Evolutionary conservation across 2,888 invertebrate genomes (phyloP).

Genomic region (Mycalesis mineus): DNA sequence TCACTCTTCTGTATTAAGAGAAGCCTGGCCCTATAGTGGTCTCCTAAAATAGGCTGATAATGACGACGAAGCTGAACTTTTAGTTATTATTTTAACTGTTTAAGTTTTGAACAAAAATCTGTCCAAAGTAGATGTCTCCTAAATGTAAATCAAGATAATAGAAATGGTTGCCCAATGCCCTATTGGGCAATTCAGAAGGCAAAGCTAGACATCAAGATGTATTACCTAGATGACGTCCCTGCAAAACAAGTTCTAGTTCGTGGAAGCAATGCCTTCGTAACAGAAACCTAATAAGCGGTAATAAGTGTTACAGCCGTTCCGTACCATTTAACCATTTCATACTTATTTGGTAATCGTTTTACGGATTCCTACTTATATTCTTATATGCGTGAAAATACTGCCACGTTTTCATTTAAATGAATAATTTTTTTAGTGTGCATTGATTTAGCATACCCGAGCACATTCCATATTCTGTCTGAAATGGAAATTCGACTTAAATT

Average conservation of each 20-base stretch:
- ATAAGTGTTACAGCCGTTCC: slow-evolving; percentile 70
- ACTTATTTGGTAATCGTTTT: slow-evolving; percentile 25
- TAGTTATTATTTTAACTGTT: too few relatives aligned
- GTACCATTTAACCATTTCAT: slow-evolving; percentile 51
- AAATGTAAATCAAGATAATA: background rate
- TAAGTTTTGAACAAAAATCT: too few relatives aligned
- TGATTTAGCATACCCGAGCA: too few relatives aligned
- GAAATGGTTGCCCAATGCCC: background rate
- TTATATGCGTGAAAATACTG: slow-evolving; percentile 1
- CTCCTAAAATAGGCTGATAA: too few relatives aligned
- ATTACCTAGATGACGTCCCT: slow-evolving; percentile 21
- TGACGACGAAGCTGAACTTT: too few relatives aligned
- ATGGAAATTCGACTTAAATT: too few relatives aligned
- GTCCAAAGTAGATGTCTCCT: background rate
- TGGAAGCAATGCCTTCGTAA: slow-evolving; percentile 37
- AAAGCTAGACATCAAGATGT: slow-evolving; percentile 15
- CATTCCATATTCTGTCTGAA: too few relatives aligned
- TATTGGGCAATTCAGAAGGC: slow-evolving; percentile 3
- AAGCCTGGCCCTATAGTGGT: too few relatives aligned
- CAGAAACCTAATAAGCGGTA: slow-evolving; percentile 41
- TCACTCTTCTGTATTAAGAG: too few relatives aligned
- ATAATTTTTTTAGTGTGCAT: too few relatives aligned
- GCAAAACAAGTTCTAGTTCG: slow-evolving; percentile 33
- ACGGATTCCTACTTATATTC: slow-evolving; percentile 6
- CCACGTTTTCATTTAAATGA: too few relatives aligned